These are phyloP conservation scores for Chloropsis cyanopogon DNA, from an alignment of 2,113 vertebrate genomes.

Conservation along the genomic window DNA sequence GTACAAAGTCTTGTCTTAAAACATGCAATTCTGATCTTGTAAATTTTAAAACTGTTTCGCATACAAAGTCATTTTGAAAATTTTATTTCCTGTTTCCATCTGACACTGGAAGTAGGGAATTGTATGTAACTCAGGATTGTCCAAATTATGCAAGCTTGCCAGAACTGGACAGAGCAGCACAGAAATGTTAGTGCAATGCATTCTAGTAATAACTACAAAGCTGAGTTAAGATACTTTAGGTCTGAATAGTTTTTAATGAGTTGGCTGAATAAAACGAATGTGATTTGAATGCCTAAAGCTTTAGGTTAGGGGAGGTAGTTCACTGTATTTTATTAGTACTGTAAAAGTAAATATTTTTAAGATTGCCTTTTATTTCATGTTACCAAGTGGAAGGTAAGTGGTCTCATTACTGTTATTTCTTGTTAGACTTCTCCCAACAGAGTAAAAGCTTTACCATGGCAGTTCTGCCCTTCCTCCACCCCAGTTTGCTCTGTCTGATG, in stretches of 20 bases:
- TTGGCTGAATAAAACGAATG: neutral
- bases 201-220: slow-evolving; percentile 32
- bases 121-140: neutral
- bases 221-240: slow-evolving; percentile 10
- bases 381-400: slow-evolving; percentile 73
- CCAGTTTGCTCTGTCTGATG: slow-evolving; percentile 42
- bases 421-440: slow-evolving; percentile 82
- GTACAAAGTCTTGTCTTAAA: neutral
- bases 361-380: slow-evolving; percentile 50
- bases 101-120: neutral
- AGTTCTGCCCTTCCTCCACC: slow-evolving; percentile 59
- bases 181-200: slow-evolving; percentile 73
- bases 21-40: neutral
- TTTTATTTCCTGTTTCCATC: slow-evolving; percentile 45
- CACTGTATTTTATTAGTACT: neutral
- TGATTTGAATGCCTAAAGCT: neutral
- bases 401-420: slow-evolving; percentile 58
- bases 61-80: neutral
- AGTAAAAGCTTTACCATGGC: slow-evolving; percentile 64
- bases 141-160: neutral
- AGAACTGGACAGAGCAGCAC: slow-evolving; percentile 33
- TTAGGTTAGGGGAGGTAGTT: neutral
- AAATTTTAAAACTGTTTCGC: slow-evolving; percentile 32
- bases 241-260: slow-evolving; percentile 20
- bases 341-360: slow-evolving; percentile 26